Percentiles rank a stretch among this genome's conserved stretches.
Conservation (phyloP, 2,113 vertebrate species). For the Cottus gobio region DNA sequence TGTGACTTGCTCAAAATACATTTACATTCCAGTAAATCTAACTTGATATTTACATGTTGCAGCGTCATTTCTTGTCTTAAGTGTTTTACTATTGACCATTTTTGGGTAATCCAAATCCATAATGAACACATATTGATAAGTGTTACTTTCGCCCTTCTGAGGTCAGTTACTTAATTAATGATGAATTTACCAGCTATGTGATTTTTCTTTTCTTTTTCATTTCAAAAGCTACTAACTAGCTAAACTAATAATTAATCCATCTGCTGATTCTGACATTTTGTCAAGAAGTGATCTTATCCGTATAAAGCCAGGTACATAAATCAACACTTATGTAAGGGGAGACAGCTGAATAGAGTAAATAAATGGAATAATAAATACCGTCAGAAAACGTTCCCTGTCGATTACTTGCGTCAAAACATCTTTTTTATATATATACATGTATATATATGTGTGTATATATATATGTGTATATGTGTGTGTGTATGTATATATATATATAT, state of each 20-base stretch:
- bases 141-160: not conserved
- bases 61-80: not conserved
- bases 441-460: too few species aligned
- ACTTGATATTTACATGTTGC: conserved; percentile 5
- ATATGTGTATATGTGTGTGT: too few species aligned
- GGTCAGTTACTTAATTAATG: too few species aligned
- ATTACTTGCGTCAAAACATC: too few species aligned
- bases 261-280: too few species aligned
- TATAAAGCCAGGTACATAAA: not conserved
- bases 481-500: too few species aligned
- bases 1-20: conserved; percentile 20
- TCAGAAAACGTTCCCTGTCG: too few species aligned
- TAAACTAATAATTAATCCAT: not conserved
- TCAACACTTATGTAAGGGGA: not conserved
- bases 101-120: not conserved
- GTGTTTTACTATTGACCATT: not conserved
- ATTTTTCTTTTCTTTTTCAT: too few species aligned
- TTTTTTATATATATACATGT: too few species aligned
- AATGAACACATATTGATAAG: not conserved
- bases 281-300: not conserved
- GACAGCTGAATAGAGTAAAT: not conserved
- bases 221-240: not conserved
- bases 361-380: not conserved
- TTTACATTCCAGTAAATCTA: conserved; percentile 67
- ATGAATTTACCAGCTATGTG: too few species aligned